phyloP scores from a whole-genome alignment of 2,113 vertebrate species.

The Gymnorhina tibicen region DNA sequence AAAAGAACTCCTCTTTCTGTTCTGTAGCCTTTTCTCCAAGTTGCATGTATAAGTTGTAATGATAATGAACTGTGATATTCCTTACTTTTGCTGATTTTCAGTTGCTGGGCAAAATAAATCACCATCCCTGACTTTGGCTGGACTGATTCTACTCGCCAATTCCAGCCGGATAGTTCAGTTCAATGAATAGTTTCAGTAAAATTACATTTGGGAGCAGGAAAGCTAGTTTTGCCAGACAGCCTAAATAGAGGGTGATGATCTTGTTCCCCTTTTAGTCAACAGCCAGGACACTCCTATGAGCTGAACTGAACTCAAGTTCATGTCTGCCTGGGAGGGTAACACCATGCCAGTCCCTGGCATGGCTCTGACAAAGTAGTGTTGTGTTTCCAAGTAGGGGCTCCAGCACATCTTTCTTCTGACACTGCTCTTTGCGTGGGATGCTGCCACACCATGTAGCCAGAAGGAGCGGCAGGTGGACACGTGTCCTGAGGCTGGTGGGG shows the following conservation, averaged over 20 bases:
- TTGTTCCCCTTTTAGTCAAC: not conserved
- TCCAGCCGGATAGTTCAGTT: not conserved
- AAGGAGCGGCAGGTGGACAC: not conserved
- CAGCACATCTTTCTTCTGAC: not conserved
- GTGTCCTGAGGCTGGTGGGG: not conserved
- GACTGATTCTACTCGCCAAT: not conserved
- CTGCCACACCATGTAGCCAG: not conserved
- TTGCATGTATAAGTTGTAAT: not conserved
- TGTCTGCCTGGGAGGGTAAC: not conserved
- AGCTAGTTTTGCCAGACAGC: not conserved
- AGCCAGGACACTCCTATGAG: not conserved
- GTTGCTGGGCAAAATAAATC: not conserved
- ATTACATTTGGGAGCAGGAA: not conserved
- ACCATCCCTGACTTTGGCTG: not conserved
- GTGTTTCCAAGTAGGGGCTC: not conserved
- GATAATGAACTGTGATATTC: not conserved
- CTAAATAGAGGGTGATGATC: not conserved
- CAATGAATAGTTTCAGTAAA: not conserved
- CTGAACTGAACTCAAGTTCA: not conserved
- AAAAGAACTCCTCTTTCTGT: not conserved
- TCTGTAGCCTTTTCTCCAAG: not conserved
- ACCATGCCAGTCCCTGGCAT: not conserved
- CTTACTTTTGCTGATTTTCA: not conserved
- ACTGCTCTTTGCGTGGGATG: rapidly evolving
- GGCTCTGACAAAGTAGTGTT: not conserved